phyloP scores from a whole-genome alignment of 2,797 vertebrate species.

The Trematomus bernacchii region DNA sequence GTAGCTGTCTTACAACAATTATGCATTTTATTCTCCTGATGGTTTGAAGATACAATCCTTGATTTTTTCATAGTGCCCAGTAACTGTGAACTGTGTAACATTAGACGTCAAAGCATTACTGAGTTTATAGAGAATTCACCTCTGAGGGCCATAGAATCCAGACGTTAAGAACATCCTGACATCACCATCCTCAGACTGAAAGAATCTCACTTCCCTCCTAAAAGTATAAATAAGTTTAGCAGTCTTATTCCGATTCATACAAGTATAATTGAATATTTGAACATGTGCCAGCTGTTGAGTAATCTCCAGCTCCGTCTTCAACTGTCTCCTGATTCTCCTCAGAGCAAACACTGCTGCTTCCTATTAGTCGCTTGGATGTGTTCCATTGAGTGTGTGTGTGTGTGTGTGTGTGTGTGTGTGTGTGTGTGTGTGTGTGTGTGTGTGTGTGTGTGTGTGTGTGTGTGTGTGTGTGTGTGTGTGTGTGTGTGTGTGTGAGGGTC shows the following conservation, averaged over 20 bases:
- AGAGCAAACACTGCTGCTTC: slow-evolving; percentile 32
- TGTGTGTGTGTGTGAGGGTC: slow-evolving; percentile 1
- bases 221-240: neutral
- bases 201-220: neutral
- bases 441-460: slow-evolving; percentile 10
- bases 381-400: slow-evolving; percentile 8
- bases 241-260: neutral
- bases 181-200: neutral
- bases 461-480: slow-evolving; percentile 9
- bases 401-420: slow-evolving; percentile 14
- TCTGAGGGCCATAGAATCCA: neutral
- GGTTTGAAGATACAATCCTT: neutral
- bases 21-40: neutral
- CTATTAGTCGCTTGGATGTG: slow-evolving; percentile 8
- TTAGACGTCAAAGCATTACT: neutral
- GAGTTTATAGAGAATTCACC: neutral
- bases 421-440: slow-evolving; percentile 19
- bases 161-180: slow-evolving; percentile 1
- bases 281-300: slow-evolving; percentile 14
- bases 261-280: slow-evolving; percentile 25
- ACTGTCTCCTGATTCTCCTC: slow-evolving; percentile 16
- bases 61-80: neutral
- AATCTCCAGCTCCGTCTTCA: slow-evolving; percentile 17
- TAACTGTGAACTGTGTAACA: neutral
- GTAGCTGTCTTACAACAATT: neutral